These are phyloP conservation scores for Otus scops DNA, from an alignment of 2,797 vertebrate species.

Conservation along the genomic window DNA sequence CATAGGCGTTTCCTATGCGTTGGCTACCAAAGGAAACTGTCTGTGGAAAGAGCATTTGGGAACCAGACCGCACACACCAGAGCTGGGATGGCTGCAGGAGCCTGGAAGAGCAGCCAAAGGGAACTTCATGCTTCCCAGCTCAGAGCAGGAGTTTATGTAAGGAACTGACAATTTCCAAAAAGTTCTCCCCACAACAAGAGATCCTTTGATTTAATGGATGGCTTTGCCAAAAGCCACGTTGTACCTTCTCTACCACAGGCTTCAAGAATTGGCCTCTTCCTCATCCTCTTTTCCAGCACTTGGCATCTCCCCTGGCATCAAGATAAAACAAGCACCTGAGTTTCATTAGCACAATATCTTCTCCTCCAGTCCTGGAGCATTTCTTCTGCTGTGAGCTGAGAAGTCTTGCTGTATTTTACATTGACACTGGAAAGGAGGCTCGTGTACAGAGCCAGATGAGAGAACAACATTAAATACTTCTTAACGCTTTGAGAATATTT, in stretches of 20 bases:
- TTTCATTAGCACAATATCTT: neutral
- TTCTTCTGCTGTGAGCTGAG: neutral
- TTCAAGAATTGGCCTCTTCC: neutral
- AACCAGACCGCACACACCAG: neutral
- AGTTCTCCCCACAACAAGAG: neutral
- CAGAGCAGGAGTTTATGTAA: neutral
- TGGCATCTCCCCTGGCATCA: neutral
- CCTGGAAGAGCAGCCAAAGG: neutral
- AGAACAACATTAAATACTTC: neutral
- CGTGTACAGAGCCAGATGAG: neutral
- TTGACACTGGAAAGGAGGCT: neutral
- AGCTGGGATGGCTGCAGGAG: neutral
- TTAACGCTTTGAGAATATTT: neutral
- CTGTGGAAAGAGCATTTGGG: neutral
- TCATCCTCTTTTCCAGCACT: neutral
- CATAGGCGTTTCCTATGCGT: neutral
- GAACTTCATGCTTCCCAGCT: neutral
- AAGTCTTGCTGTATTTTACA: neutral
- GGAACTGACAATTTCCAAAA: neutral
- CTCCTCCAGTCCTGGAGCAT: neutral
- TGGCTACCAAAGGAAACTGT: neutral
- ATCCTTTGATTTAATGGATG: neutral
- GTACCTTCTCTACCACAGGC: neutral
- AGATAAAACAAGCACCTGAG: neutral
- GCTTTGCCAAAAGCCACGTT: conserved; percentile 31